phyloP scores from a whole-genome alignment of 2,888 invertebrate genomes.

The Dolomedes plantarius region DNA sequence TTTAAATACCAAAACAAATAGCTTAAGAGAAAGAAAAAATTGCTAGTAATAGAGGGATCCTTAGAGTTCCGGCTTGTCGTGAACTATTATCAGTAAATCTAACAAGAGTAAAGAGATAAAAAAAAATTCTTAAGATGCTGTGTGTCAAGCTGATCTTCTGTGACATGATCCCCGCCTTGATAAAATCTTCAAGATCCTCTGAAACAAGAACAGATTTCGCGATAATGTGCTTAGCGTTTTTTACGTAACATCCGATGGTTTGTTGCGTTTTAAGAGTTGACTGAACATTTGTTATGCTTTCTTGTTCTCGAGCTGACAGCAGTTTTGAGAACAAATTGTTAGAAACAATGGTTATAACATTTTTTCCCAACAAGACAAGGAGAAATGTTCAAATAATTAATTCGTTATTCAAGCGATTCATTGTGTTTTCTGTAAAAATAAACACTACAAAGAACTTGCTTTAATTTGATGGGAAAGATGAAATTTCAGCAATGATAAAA shows the following conservation, averaged over 20 bases:
- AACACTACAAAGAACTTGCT: too few relatives aligned
- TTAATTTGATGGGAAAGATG: too few relatives aligned
- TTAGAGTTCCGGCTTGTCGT: background rate
- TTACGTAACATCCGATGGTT: background rate
- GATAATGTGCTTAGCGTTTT: conserved; percentile 35
- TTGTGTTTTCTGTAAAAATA: too few relatives aligned
- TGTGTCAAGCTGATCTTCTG: conserved; percentile 52
- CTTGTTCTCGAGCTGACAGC: background rate
- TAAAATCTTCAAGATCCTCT: conserved; percentile 24
- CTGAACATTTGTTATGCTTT: background rate
- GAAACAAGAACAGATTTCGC: conserved; percentile 48
- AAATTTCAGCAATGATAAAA: too few relatives aligned
- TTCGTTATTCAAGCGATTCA: too few relatives aligned
- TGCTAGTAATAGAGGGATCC: too few relatives aligned
- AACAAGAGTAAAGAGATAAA: background rate
- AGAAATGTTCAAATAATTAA: too few relatives aligned
- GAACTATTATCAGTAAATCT: background rate
- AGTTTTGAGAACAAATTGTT: background rate
- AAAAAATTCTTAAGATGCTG: conserved; percentile 21
- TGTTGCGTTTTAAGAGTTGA: background rate
- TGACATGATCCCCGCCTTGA: conserved; percentile 47
- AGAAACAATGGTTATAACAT: too few relatives aligned
- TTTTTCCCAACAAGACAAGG: too few relatives aligned
- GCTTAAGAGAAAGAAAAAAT: background rate
- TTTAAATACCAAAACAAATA: background rate